A percentile compares a stretch with the other conserved stretches of the same genome.
phyloP scores from a whole-genome alignment of 2,888 invertebrate species.

The Silvanus unidentatus region DNA sequence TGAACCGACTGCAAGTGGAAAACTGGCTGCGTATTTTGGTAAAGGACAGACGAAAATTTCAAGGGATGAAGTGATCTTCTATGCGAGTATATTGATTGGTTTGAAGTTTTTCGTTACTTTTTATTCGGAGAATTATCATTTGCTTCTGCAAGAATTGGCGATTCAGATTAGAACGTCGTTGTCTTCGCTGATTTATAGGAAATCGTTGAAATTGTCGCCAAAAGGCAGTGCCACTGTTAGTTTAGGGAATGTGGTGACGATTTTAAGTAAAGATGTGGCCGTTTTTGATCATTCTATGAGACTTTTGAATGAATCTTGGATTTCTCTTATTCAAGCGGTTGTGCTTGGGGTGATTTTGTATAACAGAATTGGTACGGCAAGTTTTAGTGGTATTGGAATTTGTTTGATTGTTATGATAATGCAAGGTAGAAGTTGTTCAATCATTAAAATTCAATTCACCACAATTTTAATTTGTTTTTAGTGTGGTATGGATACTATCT shows the following conservation, averaged over 20 bases:
- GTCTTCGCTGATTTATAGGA: constrained; percentile 76
- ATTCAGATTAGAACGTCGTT: constrained; percentile 75
- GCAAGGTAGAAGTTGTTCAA: constrained; percentile 19
- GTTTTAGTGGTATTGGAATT: constrained; percentile 50
- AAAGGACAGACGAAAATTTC: constrained; percentile 47
- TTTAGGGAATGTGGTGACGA: constrained; percentile 67
- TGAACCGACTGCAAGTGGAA: constrained; percentile 59
- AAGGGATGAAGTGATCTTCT: constrained; percentile 58
- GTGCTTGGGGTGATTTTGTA: no score
- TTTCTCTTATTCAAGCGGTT: constrained; percentile 76
- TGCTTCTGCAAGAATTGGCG: constrained; percentile 63
- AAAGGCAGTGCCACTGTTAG: constrained; percentile 52
- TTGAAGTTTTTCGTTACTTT: constrained; percentile 67
- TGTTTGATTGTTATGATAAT: constrained; percentile 44
- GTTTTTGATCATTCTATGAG: constrained; percentile 90
- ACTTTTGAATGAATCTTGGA: constrained; percentile 51
- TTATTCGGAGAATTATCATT: constrained; percentile 67
- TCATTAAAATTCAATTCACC: constrained; percentile 50
- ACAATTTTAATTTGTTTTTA: constrained; percentile 38
- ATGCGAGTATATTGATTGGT: constrained; percentile 63
- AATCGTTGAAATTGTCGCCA: constrained; percentile 41
- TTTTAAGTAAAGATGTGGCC: constrained; percentile 89
- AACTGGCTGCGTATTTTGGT: constrained; percentile 59
- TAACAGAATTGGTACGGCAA: constrained; percentile 47
- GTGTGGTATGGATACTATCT: constrained; percentile 15